Evolutionary conservation across 2,888 invertebrate genomes (phyloP).

Genomic region (Atherix ibis): DNA sequence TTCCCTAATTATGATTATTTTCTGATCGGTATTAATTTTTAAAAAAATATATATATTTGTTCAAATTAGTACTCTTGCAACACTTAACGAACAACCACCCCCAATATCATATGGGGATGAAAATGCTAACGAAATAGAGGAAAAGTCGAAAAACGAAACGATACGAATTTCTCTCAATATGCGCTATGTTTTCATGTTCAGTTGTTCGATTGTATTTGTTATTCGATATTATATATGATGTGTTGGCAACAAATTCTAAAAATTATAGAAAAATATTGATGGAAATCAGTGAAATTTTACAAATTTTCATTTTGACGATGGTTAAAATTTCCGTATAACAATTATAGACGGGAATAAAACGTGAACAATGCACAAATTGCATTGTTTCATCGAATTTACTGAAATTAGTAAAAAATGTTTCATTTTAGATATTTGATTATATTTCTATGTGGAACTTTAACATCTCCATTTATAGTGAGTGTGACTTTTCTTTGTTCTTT

Average conservation of each 20-base stretch:
- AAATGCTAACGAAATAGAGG: no score
- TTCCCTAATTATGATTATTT: no score
- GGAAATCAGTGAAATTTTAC: neutral
- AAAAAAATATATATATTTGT: no score
- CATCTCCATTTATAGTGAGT: slow-evolving; percentile 12
- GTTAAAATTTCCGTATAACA: neutral
- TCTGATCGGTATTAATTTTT: no score
- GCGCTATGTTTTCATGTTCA: no score
- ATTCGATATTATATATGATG: slow-evolving; percentile 11
- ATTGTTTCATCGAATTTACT: slow-evolving; percentile 16
- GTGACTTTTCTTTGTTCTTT: slow-evolving; percentile 7
- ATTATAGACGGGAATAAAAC: neutral
- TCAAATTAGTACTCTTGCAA: no score
- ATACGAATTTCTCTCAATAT: no score
- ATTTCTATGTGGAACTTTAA: slow-evolving; percentile 12
- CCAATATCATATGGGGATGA: no score
- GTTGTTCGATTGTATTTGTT: slow-evolving; percentile 8
- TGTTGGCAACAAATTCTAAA: slow-evolving; percentile 10
- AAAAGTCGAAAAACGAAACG: no score
- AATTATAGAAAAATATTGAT: slow-evolving; percentile 4
- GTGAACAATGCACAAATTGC: slow-evolving; percentile 22
- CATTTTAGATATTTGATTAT: slow-evolving; percentile 17
- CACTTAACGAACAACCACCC: no score
- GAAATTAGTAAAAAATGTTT: slow-evolving; percentile 19
- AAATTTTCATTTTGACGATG: neutral